Evolutionary conservation across 2,888 invertebrate genomes (phyloP), one percentile per base, ranked within the genome.

Genomic region (Dynastes hyllus): DNA sequence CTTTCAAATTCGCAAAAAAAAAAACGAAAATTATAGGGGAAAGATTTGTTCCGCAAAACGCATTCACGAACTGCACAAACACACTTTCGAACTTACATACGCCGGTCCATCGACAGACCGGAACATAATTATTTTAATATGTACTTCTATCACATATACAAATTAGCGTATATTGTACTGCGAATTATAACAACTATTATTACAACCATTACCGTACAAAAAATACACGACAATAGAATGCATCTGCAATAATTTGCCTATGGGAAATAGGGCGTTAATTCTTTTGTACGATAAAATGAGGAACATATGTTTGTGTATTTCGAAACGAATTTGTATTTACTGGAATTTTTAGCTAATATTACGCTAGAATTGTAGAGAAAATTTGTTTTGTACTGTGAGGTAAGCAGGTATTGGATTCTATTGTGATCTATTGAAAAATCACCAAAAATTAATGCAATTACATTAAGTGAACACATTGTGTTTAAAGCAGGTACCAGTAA

Each of bases 131-230:
- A 55, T 22, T 16, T 55, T 55, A 55, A 55, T 55, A 22, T 55
- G 16, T 55, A 55, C 22, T 55, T 55, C 22, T 55, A 55, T 55
- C 61, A 61, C 27, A 61, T 27, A 61, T 22, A 22, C 27, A 22
- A 61, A 61, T 22, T 61, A 61, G n/a, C 27, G 2, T 16, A 16
- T 55, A 6, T 55, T 55, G 61, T 27, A 22, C 45, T 45, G 45
- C 45, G 45, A 45, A 45, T 11, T 45, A 61, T 61, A 61, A 27
- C 11, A 61, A 61, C 61, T 61, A 11, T 61, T 61, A 61, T 61
- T 27, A 61, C 27, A 61, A 29, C 29, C 22, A 61, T 61, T 27
- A 29, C 1, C 16, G 22, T 27, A 61, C 6, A 61, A 61, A 61
- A 61, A 6, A 16, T 61, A 22, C 61, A 16, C 3, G 22, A 61